These are phyloP conservation scores for Lophura swinhoii DNA, from an alignment of 2,797 vertebrate species.

Conservation along the genomic window DNA sequence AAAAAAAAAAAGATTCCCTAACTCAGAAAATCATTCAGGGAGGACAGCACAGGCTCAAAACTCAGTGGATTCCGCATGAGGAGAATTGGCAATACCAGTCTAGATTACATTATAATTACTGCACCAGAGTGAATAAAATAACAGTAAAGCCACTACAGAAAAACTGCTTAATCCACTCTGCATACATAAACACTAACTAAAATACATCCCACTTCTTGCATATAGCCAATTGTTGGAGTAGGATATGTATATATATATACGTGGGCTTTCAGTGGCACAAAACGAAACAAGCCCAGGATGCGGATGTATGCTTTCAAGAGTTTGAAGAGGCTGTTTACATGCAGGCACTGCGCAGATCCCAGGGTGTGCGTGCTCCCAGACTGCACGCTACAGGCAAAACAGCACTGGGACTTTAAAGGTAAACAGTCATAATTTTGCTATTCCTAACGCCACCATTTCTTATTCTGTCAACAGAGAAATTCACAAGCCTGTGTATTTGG, in stretches of 20 bases:
- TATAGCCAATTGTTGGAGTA: background rate
- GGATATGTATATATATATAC: fast-evolving
- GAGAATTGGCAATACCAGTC: fast-evolving
- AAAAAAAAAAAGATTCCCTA: background rate
- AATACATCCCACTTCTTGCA: background rate
- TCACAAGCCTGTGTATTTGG: background rate
- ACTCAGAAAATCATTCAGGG: background rate
- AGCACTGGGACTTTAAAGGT: background rate
- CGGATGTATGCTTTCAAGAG: background rate
- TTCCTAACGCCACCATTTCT: background rate
- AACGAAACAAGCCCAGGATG: background rate
- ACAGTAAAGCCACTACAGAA: background rate
- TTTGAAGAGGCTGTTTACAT: conserved; percentile 1
- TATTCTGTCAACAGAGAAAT: background rate
- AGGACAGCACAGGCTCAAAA: background rate
- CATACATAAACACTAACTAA: background rate
- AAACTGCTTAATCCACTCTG: background rate
- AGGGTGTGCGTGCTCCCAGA: background rate
- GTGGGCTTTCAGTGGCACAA: background rate
- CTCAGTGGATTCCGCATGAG: background rate
- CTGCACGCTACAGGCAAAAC: background rate
- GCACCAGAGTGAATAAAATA: background rate
- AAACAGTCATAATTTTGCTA: background rate
- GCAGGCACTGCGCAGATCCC: background rate
- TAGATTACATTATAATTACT: background rate